Conservation (phyloP, 2,888 invertebrate genomes). For the Lathronympha strigana region DNA sequence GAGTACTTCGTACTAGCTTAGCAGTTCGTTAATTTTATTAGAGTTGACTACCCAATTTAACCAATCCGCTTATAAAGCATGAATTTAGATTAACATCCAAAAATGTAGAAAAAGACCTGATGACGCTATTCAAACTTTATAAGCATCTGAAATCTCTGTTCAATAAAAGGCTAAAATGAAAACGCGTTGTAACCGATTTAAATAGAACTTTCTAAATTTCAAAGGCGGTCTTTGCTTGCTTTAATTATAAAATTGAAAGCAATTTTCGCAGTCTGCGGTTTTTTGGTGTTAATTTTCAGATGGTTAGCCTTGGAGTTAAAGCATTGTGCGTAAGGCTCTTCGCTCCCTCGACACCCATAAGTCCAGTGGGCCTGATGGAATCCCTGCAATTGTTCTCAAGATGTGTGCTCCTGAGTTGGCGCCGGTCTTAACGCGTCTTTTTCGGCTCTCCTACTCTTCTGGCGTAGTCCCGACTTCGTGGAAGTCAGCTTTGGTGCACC, state of each 20-base stretch:
- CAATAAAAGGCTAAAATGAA: slow-evolving; percentile 17
- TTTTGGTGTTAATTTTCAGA: slow-evolving; percentile 36
- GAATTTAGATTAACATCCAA: not conserved
- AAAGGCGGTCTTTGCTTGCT: slow-evolving; percentile 31
- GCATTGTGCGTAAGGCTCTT: too few relatives aligned
- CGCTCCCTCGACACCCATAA: too few relatives aligned
- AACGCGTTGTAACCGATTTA: slow-evolving; percentile 10
- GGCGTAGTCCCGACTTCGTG: too few relatives aligned
- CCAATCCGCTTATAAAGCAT: not conserved
- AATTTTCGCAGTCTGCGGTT: slow-evolving; percentile 35
- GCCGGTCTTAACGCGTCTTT: too few relatives aligned
- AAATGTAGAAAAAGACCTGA: not conserved
- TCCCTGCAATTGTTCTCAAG: too few relatives aligned
- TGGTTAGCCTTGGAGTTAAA: slow-evolving; percentile 19
- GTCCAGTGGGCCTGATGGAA: too few relatives aligned
- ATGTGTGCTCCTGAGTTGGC: too few relatives aligned
- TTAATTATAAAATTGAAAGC: slow-evolving; percentile 37
- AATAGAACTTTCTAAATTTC: slow-evolving; percentile 20
- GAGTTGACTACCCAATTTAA: too few relatives aligned
- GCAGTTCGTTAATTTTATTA: too few relatives aligned
- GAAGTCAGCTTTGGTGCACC: too few relatives aligned
- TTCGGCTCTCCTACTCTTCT: too few relatives aligned
- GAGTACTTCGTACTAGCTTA: not conserved
- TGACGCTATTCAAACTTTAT: not conserved
- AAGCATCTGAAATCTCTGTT: not conserved